Evolutionary conservation across 37 sponge, comb jelly and placozoan genomes (phyloP), one percentile per base, ranked within the genome.

Genomic region (Diacarnus erythraeanus): DNA sequence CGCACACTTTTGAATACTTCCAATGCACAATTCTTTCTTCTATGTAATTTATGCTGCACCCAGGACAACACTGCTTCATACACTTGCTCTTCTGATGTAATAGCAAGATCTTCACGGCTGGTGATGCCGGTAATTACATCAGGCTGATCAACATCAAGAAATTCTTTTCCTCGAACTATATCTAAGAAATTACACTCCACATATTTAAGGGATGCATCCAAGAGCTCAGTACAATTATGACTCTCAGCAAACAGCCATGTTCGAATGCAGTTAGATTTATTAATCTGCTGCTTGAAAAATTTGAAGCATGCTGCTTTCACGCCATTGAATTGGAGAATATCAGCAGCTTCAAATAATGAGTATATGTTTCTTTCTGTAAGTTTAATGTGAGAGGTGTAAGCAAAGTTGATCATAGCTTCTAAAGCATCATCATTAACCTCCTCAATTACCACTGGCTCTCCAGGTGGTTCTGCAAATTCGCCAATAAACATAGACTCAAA

Each of bases 401-500:
- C 88, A 73, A 90, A 94, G 18, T 83, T 42, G 0, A 94, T 59
- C 47, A 94, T 64, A 10, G 77, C 59, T 33, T 56, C 59, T 35
- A 94, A 64, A 34, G 87, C 47, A 39, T 74, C 81, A 0, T 69
- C 84, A 33, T 82, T 83, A 17, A 94, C 76, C 63, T 87, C 94
- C 21, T 94, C 90, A 5, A 94, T 83, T 0, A 40, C 34, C 5
- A 94, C 66, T 20, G 88, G 81, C 38, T 75, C 71, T 8, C 78
- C 79, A 25, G 78, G 75, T 25, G 86, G 84, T 42, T 83, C 81
- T 22, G 84, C 60, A 65, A 84, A 80, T 61, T 94, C 84, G 0
- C 87, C 90, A 58, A 88, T 67, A 56, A 94, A 90, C 90, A 94
- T 84, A 22, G 80, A 70, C 59, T 84, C 87, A 79, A 94, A 94